Conservation (phyloP, 2,888 invertebrate species). For the Microctonus aethiopoides region DNA sequence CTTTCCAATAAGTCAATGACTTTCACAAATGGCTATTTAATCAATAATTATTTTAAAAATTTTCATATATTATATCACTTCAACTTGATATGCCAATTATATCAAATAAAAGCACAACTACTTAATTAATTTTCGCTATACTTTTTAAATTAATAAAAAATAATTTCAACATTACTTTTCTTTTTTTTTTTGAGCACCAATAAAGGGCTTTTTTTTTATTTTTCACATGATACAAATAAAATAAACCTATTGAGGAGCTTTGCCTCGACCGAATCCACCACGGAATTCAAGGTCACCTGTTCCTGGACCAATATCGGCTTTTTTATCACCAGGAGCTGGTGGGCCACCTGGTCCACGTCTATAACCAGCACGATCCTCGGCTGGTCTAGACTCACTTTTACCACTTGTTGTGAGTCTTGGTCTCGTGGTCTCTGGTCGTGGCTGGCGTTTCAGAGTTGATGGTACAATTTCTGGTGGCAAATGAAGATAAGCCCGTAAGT, state of each 20-base stretch:
- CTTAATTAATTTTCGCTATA: too few species aligned
- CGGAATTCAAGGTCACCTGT: slow-evolving; percentile 91
- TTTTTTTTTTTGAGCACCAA: slow-evolving; percentile 29
- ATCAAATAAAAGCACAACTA: too few species aligned
- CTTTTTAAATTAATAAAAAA: too few species aligned
- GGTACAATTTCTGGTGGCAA: slow-evolving; percentile 99
- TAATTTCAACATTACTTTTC: too few species aligned
- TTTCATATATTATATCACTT: too few species aligned
- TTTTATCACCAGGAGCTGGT: slow-evolving; percentile 84
- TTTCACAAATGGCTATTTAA: too few species aligned
- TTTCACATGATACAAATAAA: slow-evolving; percentile 44
- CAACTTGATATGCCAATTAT: too few species aligned
- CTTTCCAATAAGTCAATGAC: too few species aligned
- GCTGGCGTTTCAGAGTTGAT: slow-evolving; percentile 93
- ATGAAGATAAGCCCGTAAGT: slow-evolving; percentile 93
- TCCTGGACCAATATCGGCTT: slow-evolving; percentile 96
- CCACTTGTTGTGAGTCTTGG: slow-evolving; percentile 79
- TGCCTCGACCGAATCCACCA: slow-evolving; percentile 67
- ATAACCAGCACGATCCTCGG: slow-evolving; percentile 87
- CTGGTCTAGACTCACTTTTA: slow-evolving; percentile 77
- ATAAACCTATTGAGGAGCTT: slow-evolving; percentile 58
- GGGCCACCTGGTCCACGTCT: slow-evolving; percentile 78
- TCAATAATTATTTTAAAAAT: too few species aligned
- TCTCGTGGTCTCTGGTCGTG: slow-evolving; percentile 85
- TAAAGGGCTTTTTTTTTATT: slow-evolving; percentile 36